Conservation (phyloP, 2,113 vertebrate genomes). For the Fulmarus glacialis region DNA sequence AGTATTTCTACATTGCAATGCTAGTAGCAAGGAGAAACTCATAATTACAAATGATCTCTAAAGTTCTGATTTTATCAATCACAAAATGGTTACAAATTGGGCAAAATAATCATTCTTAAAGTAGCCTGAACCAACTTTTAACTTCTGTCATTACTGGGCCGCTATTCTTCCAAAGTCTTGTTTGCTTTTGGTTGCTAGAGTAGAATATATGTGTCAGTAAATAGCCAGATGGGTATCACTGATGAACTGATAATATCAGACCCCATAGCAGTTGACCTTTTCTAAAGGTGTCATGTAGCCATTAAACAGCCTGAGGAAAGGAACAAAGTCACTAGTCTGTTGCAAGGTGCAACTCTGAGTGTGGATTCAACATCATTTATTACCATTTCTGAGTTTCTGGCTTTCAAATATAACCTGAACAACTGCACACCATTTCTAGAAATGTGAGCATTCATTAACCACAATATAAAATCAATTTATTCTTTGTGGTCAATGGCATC, state of each 20-base stretch:
- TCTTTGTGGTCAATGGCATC: background rate
- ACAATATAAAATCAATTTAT: background rate
- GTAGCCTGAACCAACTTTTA: background rate
- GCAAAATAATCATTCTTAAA: background rate
- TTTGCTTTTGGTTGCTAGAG: conserved; percentile 24
- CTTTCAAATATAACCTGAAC: background rate
- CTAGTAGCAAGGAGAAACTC: background rate
- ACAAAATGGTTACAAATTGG: background rate
- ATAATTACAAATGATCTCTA: background rate
- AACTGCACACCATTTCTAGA: background rate
- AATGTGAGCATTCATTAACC: background rate
- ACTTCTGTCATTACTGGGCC: background rate
- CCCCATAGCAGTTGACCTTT: conserved; percentile 42
- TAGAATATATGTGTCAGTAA: conserved; percentile 42
- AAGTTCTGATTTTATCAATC: background rate
- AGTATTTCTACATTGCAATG: background rate
- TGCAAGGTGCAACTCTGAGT: conserved; percentile 1
- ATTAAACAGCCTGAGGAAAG: conserved; percentile 26
- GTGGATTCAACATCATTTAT: background rate
- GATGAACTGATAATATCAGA: conserved; percentile 44
- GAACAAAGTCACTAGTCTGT: background rate
- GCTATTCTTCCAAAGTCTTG: background rate
- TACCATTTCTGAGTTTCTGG: background rate
- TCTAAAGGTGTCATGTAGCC: conserved; percentile 26
- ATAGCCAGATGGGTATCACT: conserved; percentile 29